Evolutionary conservation across 2,113 vertebrate species (phyloP), one percentile per base, ranked within the genome.

Genomic region (Oenanthe melanoleuca): DNA sequence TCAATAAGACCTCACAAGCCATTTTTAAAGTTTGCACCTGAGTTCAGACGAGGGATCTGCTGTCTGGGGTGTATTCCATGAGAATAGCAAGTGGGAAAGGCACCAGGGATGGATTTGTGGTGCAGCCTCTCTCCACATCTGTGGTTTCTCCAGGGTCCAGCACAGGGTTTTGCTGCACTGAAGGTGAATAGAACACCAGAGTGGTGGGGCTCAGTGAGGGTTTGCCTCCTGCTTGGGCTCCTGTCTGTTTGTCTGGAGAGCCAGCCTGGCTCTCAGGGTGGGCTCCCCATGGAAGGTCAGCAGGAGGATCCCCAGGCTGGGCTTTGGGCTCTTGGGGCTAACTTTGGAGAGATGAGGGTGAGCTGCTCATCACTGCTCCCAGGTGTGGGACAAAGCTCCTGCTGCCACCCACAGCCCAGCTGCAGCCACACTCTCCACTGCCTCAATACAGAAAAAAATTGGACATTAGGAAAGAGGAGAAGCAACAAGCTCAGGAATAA

Each of bases 1-100:
- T 96, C 83, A 88, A 69, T 67, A 89, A 56, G 78, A 66, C 17
- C 52, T 83, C 31, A 25, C 38, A 50, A 71, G 14, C 8, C 70
- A 84, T 88, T 82, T 92, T 88, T 82, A 79, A 84, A 80, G 49
- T 72, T 81, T 77, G 34, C 57, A 80, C 72, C 64, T 86, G 66
- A 80, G 63, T 80, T 94, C 50, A 89, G 86, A 33, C 42, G 21
- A 21, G 29, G 56, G 18, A 53, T 86, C 59, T 71, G 55, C 38
- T 86, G 57, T 61, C 80, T 81, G 14, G 49, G n/a, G 49, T 79
- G 10, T 56, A 63, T 42, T 93, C 60, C 8, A 4, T n/a, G 56
- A 65, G 67, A 80, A 49, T 0, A 60, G 59, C 47, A 95, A 71
- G 71, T 34, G 66, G 37, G 14, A 84, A 83, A 49, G 40, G 44